A percentile compares a stretch with the other conserved stretches of the same genome.
Evolutionary conservation across 2,113 vertebrate genomes (phyloP).

Genomic region (Urocynchramus pylzowi): DNA sequence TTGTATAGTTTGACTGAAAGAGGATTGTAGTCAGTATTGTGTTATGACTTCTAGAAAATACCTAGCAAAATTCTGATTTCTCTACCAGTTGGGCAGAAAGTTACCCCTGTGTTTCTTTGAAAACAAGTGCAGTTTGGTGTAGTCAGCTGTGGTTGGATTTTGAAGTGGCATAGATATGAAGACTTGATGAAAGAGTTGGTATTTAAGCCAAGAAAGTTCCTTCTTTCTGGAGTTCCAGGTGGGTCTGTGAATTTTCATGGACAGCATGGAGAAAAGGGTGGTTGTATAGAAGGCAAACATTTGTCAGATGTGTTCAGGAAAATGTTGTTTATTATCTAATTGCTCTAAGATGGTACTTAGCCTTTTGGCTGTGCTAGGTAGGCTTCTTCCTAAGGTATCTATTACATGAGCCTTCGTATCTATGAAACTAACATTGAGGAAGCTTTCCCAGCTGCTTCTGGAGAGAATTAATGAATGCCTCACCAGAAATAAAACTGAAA

Average conservation of each 20-base stretch:
- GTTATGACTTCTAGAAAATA: background rate
- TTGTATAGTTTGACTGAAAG: background rate
- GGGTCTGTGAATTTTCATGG: background rate
- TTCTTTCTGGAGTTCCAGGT: background rate
- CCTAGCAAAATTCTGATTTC: background rate
- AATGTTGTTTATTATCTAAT: background rate
- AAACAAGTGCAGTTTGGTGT: background rate
- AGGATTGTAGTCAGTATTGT: background rate
- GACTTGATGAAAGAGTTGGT: background rate
- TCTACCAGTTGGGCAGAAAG: background rate
- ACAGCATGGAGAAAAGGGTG: background rate
- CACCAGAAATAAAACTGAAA: background rate
- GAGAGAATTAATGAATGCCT: background rate
- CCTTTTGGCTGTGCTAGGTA: background rate
- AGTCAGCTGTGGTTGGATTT: background rate
- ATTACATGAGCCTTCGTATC: background rate
- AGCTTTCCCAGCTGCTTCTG: background rate
- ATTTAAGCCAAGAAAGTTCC: background rate
- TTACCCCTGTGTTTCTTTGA: background rate
- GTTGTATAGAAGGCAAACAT: background rate
- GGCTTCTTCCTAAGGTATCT: background rate
- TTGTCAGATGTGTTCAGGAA: background rate
- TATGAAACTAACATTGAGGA: background rate
- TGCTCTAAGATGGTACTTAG: background rate
- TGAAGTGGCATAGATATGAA: background rate